phyloP scores from a whole-genome alignment of 2,888 invertebrate species.

The Mamestra brassicae region DNA sequence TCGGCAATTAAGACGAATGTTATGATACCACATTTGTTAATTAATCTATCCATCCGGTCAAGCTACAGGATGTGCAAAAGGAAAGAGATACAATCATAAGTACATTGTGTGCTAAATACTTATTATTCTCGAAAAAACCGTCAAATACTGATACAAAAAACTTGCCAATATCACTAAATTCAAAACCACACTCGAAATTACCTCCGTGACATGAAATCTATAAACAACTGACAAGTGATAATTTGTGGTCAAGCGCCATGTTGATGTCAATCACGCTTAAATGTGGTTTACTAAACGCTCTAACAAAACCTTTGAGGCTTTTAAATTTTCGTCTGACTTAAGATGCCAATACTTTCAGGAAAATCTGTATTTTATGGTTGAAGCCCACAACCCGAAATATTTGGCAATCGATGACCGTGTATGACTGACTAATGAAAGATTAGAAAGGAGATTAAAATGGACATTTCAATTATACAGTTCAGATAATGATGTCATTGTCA shows the following conservation, averaged over 20 bases:
- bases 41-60: background rate
- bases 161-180: background rate
- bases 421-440: background rate
- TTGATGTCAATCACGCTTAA: background rate
- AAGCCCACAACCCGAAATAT: background rate
- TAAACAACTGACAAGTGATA: slow-evolving; percentile 1
- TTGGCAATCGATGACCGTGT: background rate
- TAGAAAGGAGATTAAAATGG: background rate
- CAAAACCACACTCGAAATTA: background rate
- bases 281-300: slow-evolving; percentile 5
- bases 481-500: background rate
- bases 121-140: no score
- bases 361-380: background rate
- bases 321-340: no score
- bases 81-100: no score
- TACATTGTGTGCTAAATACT: no score
- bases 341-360: no score
- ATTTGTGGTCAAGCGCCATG: slow-evolving; percentile 8
- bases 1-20: no score
- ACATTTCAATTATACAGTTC: background rate
- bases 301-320: background rate
- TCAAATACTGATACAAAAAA: no score
- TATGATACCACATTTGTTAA: background rate
- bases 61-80: no score
- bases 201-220: background rate